phyloP scores from a whole-genome alignment of 2,797 vertebrate species.

The Hipposideros larvatus region DNA sequence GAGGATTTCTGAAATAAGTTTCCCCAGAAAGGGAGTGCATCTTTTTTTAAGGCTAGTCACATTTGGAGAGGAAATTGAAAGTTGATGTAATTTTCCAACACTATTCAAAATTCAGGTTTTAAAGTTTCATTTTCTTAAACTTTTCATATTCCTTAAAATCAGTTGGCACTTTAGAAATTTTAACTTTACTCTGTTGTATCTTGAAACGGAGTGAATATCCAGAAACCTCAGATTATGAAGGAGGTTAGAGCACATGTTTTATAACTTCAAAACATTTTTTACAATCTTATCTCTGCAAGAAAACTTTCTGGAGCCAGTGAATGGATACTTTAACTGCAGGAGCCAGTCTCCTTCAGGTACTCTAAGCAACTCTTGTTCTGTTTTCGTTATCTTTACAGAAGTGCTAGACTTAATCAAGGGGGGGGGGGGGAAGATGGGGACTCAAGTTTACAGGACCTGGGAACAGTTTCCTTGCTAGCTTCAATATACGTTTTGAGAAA shows the following conservation, averaged over 20 bases:
- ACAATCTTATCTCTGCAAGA: not conserved
- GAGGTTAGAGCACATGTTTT: not conserved
- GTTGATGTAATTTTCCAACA: conserved; percentile 58
- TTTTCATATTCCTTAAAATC: conserved; percentile 41
- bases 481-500: conserved; percentile 42
- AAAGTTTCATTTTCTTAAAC: conserved; percentile 46
- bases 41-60: not conserved
- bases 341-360: not conserved
- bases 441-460: not conserved
- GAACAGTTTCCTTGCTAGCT: conserved; percentile 7
- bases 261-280: conserved; percentile 24
- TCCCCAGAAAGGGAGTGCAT: not conserved
- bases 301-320: not conserved
- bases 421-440: no score
- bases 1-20: not conserved
- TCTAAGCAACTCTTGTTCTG: not conserved
- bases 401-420: not conserved
- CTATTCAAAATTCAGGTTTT: conserved; percentile 16
- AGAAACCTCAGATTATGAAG: not conserved
- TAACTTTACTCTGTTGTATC: not conserved
- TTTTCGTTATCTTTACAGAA: conserved; percentile 33
- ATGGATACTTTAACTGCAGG: not conserved
- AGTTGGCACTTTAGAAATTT: not conserved
- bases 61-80: conserved; percentile 50
- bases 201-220: not conserved